Evolutionary conservation across 2,797 vertebrate species (phyloP).

Genomic region (Epinephelus awoara): DNA sequence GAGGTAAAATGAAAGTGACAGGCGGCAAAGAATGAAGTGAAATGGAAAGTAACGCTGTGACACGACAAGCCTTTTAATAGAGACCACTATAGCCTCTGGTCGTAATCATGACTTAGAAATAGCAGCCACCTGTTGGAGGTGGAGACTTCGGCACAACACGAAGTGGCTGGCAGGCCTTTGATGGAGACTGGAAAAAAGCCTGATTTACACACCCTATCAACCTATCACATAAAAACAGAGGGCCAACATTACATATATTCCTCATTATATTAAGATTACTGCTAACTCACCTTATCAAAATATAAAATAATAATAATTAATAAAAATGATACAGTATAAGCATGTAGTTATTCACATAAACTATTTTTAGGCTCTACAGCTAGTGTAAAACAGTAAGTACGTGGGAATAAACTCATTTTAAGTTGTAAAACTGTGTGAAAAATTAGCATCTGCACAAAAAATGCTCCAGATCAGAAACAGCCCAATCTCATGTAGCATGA

Average conservation of each 20-base stretch:
- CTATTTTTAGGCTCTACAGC: neutral
- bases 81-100: constrained; percentile 20
- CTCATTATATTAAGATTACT: neutral
- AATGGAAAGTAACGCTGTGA: constrained; percentile 32
- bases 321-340: too few species aligned
- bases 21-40: constrained; percentile 8
- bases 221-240: constrained; percentile 8
- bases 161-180: neutral
- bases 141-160: constrained; percentile 11
- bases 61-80: constrained; percentile 58
- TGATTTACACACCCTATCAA: neutral
- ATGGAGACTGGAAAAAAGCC: constrained; percentile 26
- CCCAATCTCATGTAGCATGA: neutral
- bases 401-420: neutral
- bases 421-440: too few species aligned
- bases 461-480: neutral
- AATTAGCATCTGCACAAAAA: too few species aligned
- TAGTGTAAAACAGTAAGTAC: neutral
- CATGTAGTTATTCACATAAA: neutral
- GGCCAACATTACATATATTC: neutral
- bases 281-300: neutral
- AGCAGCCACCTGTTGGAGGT: constrained; percentile 74
- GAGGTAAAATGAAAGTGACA: constrained; percentile 16
- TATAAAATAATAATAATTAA: too few species aligned
- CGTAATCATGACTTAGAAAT: constrained; percentile 62